Conservation (phyloP, 2,888 invertebrate genomes). For the Colostygia pectinataria region DNA sequence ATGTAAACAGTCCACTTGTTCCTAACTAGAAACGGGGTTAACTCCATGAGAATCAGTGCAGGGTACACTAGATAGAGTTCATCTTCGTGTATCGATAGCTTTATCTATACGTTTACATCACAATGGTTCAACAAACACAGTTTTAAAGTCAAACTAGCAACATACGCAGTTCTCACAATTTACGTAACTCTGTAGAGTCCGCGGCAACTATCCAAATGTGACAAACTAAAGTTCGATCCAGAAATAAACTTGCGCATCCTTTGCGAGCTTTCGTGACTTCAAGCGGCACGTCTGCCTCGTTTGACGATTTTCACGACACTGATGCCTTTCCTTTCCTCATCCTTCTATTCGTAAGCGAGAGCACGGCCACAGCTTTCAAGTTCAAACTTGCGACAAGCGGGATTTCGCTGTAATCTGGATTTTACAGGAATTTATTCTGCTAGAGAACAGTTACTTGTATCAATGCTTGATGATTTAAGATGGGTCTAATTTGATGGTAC, state of each 20-base stretch:
- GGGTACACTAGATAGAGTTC: conserved; percentile 44
- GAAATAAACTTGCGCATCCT: conserved; percentile 70
- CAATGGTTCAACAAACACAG: conserved; percentile 20
- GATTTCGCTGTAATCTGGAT: conserved; percentile 35
- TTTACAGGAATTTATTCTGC: conserved; percentile 30
- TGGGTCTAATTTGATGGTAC: no score
- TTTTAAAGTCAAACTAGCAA: conserved; percentile 17
- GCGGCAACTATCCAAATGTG: conserved; percentile 56
- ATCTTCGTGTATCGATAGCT: conserved; percentile 41
- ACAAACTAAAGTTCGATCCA: conserved; percentile 59
- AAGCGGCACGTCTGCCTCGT: conserved; percentile 52
- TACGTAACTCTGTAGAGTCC: conserved; percentile 62
- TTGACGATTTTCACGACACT: conserved; percentile 58
- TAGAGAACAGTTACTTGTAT: conserved; percentile 14
- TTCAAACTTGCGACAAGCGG: conserved; percentile 32
- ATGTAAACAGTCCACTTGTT: conserved; percentile 50
- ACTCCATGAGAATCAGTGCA: conserved; percentile 45
- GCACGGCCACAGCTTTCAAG: conserved; percentile 30
- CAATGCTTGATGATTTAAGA: no score
- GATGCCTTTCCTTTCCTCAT: conserved; percentile 44
- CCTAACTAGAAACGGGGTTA: conserved; percentile 49
- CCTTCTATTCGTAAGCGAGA: conserved; percentile 37
- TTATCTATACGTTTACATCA: conserved; percentile 32
- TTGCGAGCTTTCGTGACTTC: conserved; percentile 50
- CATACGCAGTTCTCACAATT: conserved; percentile 43